Base-by-base conservation (phyloP, 2,113 vertebrate species). In the Dipodomys spectabilis region DNA sequence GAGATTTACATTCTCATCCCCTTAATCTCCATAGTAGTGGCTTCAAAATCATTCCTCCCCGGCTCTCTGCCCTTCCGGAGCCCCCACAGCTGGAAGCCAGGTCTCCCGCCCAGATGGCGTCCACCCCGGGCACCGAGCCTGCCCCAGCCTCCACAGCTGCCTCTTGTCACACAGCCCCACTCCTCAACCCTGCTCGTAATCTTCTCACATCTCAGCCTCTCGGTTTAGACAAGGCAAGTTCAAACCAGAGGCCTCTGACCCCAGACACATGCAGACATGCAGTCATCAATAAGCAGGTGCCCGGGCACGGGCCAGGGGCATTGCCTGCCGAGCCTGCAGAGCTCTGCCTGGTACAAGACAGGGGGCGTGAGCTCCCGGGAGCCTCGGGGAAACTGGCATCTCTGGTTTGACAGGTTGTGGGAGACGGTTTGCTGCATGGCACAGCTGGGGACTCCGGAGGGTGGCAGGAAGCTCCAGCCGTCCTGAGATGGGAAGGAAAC, bases 1-100 rank as follows among this genome's bases (percentile, higher is more conserved):
- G 98, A 98, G 98, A 98, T 98, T 98, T 98, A 98, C 98, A 98
- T 98, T 98, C 98, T 98, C 98, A 98, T 98, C 98, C 98, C 97
- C 97, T 98, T 98, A 98, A 98, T 98, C 98, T 98, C 98, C 98
- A 98, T 97, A 98, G 98, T 97, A 97, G 98, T 98, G 98, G 97
- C 98, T 98, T 98, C 97, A 95, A 93, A 98, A 98, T 97, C 98
- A 94, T 96, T 95, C 97, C 97, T 96, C 93, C 94, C 95, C 79
- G 95, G 90, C 32, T 35, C 95, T 97, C 71, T 57, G 53, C 53
- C 5, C 16, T 97, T 95, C 90, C 94, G 68, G 5, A 91, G 0
- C 0, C 93, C 96, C 96, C 86, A 79, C 96, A 95, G 97, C 95
- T 96, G 97, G 97, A 92, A 88, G 88, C 93, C 96, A 95, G 92